Evolutionary conservation across 2,113 vertebrate genomes (phyloP).

Genomic region (Sprattus sprattus): DNA sequence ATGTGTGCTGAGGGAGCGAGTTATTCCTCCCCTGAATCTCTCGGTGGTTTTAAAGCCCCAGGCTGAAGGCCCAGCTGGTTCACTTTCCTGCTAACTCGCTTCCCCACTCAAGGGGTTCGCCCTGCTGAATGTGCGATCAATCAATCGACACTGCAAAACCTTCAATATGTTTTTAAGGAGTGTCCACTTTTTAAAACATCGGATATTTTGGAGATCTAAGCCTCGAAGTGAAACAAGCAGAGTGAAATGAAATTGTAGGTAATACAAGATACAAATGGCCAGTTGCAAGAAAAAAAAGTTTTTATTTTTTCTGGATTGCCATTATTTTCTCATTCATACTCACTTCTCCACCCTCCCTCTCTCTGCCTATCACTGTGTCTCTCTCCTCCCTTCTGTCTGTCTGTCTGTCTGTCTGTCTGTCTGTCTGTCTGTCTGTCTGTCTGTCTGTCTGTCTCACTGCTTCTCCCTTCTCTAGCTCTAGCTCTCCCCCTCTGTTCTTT

Average conservation of each 20-base stretch:
- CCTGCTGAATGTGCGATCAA: background rate
- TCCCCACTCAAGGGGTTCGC: background rate
- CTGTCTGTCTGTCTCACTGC: background rate
- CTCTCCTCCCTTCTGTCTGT: background rate
- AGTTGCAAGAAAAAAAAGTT: too few relatives aligned
- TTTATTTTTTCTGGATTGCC: background rate
- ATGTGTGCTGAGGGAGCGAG: background rate
- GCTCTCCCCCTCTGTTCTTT: background rate
- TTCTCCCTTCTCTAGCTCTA: background rate
- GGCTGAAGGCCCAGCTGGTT: background rate
- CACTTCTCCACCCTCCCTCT: background rate
- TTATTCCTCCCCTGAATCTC: background rate
- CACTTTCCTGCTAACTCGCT: background rate
- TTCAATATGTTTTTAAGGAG: background rate
- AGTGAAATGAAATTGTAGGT: background rate
- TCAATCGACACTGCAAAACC: background rate
- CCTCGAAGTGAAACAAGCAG: background rate
- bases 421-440: background rate
- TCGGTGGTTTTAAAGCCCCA: background rate
- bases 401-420: too few relatives aligned
- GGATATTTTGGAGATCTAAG: background rate
- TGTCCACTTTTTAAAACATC: background rate
- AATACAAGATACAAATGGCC: background rate
- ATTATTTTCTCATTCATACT: background rate
- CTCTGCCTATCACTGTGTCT: background rate